phyloP scores from a whole-genome alignment of 2,888 invertebrate species.

The Apodemia duryi region DNA sequence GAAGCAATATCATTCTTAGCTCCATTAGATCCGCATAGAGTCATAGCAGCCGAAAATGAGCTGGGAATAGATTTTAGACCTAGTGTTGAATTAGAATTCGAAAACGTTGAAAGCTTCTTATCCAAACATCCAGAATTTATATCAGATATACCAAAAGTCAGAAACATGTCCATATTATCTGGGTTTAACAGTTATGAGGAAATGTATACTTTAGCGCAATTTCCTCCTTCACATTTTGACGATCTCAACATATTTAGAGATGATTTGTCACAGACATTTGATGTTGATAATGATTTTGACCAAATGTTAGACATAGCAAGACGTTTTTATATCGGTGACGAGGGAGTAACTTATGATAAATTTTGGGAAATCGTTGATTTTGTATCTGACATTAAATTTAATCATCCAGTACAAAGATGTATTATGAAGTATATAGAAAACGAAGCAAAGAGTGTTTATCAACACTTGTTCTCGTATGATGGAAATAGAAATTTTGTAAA shows the following conservation, averaged over 20 bases:
- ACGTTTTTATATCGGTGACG: slow-evolving; percentile 48
- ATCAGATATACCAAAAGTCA: neutral
- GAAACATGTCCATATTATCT: slow-evolving; percentile 3
- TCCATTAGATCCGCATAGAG: slow-evolving; percentile 36
- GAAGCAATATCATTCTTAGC: slow-evolving; percentile 46
- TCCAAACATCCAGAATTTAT: slow-evolving; percentile 1
- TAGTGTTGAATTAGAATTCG: slow-evolving; percentile 43
- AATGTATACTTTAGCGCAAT: neutral
- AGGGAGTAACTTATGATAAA: slow-evolving; percentile 32
- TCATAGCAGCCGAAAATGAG: slow-evolving; percentile 40
- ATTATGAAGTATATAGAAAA: neutral
- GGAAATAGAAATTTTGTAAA: no score
- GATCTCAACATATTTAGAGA: neutral
- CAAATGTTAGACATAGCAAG: slow-evolving; percentile 36
- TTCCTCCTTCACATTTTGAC: neutral
- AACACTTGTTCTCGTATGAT: no score
- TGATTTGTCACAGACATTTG: neutral
- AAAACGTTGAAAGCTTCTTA: slow-evolving; percentile 30
- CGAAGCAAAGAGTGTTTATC: neutral
- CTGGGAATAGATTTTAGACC: slow-evolving; percentile 35
- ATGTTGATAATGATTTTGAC: slow-evolving; percentile 6
- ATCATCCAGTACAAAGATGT: slow-evolving; percentile 13
- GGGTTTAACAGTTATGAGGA: slow-evolving; percentile 4
- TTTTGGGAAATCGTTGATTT: slow-evolving; percentile 30
- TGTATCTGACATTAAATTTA: slow-evolving; percentile 2